Evolutionary conservation across 1,140 invertebrate species (phyloP), one percentile per base, ranked within the genome.

Genomic region (Dreissena polymorpha): DNA sequence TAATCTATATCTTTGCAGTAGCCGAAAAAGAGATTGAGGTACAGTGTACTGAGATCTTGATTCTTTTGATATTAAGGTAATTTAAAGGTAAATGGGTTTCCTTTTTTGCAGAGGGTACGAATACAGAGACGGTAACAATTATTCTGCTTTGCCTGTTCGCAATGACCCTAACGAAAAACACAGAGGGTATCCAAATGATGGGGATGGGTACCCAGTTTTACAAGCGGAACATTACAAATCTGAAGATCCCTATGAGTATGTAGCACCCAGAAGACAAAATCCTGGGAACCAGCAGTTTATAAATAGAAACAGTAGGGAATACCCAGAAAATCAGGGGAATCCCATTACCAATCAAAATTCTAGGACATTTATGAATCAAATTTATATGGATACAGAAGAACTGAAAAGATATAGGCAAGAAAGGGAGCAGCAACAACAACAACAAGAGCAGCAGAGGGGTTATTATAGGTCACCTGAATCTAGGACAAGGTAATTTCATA

Each of bases 361-460:
- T 27, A n/a, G 86, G 74, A 88, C 89, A 29, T 92, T 89, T 77
- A 85, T 87, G 29, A 92, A 92, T 85, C 86, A 89, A 64, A 89
- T 91, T 51, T 92, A 92, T 78, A 92, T 91, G 90, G 91, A 91
- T 67, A 88, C 88, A 51, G 72, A 80, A 16, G 89, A 92, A 16
- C 53, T 91, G 55, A 86, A 86, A 65, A 82, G 85, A 68, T 63
- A 88, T 21, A 77, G 86, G 51, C 21, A 77, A 80, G 74, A 70
- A 57, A 73, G 84, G 76, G 51, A 76, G 39, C 57, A 63, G 23
- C 69, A 82, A 57, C 39, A 55, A 60, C 50, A 50, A 23, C 63
- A 78, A 29, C 76, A 78, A 70, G 21, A 55, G 60, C 50, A 50
- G 23, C 63, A 78, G 29, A 53, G 57, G 60, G 67, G 21, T 25